Evolutionary conservation across 2,888 invertebrate genomes (phyloP).

Genomic region (Clitarchus hookeri): DNA sequence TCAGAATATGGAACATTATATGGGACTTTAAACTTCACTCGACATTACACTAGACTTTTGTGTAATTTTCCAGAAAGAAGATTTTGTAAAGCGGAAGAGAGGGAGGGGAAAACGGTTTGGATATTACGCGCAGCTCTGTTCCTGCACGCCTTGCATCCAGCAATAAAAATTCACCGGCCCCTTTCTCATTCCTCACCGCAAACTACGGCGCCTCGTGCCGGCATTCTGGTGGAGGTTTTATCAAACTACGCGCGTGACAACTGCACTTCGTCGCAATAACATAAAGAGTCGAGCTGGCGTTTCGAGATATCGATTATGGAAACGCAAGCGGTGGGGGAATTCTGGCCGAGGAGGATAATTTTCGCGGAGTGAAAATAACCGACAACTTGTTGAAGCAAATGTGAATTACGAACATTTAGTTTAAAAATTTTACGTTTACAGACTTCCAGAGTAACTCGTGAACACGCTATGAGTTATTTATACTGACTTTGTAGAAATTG

Average conservation of each 20-base stretch:
- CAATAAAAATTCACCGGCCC: not conserved
- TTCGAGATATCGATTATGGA: slow-evolving; percentile 25
- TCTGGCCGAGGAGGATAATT: not conserved
- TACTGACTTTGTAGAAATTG: too few relatives aligned
- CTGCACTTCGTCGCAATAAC: slow-evolving; percentile 26
- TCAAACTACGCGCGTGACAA: slow-evolving; percentile 20
- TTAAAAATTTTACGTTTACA: too few relatives aligned
- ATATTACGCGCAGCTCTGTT: not conserved
- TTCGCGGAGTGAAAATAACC: slow-evolving; percentile 10
- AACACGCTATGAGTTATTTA: too few relatives aligned
- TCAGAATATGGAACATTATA: not conserved
- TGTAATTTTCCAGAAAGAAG: not conserved
- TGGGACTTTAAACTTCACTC: not conserved
- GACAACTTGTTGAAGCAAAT: not conserved
- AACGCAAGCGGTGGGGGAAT: not conserved
- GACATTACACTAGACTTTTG: not conserved
- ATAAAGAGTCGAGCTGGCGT: slow-evolving; percentile 17
- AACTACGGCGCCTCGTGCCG: not conserved
- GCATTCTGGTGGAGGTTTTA: slow-evolving; percentile 11
- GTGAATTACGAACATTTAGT: too few relatives aligned
- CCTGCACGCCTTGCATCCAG: not conserved
- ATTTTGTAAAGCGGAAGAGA: not conserved
- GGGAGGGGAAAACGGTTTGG: not conserved
- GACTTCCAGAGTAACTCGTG: too few relatives aligned
- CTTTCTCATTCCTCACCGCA: not conserved